Conservation (phyloP, 2,888 invertebrate genomes). For the Arrhopalites spinosus region DNA sequence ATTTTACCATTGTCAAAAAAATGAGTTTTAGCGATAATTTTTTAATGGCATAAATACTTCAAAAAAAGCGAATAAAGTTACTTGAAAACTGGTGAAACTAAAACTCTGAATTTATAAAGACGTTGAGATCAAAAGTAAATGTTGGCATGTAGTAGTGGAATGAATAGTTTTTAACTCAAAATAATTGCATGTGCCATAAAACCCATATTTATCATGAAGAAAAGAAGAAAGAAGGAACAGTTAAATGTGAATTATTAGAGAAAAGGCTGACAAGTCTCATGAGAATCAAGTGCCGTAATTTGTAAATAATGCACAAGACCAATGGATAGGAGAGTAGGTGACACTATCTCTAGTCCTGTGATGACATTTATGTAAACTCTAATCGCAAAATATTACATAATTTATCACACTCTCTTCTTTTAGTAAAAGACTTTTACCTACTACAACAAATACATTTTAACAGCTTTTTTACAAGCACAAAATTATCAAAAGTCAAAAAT, state of each 20-base stretch:
- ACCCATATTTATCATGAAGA: constrained; percentile 24
- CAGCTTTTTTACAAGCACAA: no score
- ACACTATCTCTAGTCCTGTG: not conserved
- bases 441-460: no score
- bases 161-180: constrained; percentile 25
- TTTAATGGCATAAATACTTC: no score
- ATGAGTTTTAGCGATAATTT: no score
- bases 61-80: no score
- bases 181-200: constrained; percentile 33
- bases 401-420: constrained; percentile 1
- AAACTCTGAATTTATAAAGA: no score
- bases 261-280: not conserved
- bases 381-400: not conserved
- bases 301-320: not conserved
- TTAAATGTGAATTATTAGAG: not conserved
- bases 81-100: no score
- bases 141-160: not conserved
- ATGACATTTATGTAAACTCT: constrained; percentile 14
- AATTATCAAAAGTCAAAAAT: no score
- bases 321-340: not conserved
- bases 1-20: no score
- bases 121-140: no score
- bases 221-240: not conserved
- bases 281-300: not conserved
- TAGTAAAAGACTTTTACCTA: no score